phyloP scores from a whole-genome alignment of 2,888 invertebrate genomes.

The Idaea aversata region DNA sequence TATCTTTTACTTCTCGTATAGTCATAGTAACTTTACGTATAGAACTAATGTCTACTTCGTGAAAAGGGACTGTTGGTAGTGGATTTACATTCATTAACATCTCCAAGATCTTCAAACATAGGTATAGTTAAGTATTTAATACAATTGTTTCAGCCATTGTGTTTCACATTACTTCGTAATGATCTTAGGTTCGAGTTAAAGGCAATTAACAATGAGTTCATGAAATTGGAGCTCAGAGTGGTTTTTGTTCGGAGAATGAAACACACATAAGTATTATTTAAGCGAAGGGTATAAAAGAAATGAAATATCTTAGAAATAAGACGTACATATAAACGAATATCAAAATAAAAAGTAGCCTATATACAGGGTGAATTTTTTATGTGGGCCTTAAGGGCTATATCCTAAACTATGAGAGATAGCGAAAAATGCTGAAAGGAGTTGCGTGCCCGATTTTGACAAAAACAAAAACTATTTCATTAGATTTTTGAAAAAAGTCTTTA shows the following conservation, averaged over 20 bases:
- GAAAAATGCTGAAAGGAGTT: no score
- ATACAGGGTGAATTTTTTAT: no score
- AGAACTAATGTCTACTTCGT: constrained; percentile 10
- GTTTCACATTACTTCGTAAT: background rate
- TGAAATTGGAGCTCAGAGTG: background rate
- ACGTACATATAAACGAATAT: no score
- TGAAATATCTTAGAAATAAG: no score
- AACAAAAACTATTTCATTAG: no score
- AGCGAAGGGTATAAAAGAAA: no score
- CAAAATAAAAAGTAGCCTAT: no score
- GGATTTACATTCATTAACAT: constrained; percentile 17
- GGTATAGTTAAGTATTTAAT: background rate
- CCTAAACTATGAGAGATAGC: no score
- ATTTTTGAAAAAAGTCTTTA: no score
- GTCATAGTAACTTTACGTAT: constrained; percentile 2
- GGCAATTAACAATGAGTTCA: background rate
- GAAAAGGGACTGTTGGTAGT: constrained; percentile 18
- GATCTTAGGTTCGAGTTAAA: background rate
- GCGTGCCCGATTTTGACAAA: no score
- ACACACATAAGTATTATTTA: background rate
- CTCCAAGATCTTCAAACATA: constrained; percentile 1
- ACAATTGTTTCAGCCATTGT: background rate
- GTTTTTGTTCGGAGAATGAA: background rate
- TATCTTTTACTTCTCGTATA: constrained; percentile 35
- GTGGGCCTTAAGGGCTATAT: no score